Base-by-base conservation (phyloP, 2,797 vertebrate genomes). In the Octomys mimax region DNA sequence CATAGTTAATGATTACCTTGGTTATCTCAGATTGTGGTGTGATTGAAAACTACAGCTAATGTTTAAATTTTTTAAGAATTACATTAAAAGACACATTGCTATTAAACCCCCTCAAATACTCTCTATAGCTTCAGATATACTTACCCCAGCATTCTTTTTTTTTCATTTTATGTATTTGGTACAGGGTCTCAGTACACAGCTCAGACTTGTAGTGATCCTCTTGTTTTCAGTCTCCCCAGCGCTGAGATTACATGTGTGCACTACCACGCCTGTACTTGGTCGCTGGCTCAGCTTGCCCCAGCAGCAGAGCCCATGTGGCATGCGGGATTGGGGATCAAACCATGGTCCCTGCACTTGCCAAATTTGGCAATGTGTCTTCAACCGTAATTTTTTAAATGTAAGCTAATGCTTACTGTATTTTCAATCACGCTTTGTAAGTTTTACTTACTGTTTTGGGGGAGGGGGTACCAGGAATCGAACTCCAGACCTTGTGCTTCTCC, bases 1-100 rank as follows among this genome's bases (percentile, higher is more conserved):
- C 24, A 19, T 22, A 66, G 75, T 86, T 95, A 92, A 66, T 71
- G 46, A 36, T 92, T 90, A 86, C 22, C 24, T 89, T 14, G 57
- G 49, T 79, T 82, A 61, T 92, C 52, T 89, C 79, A 88, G 79
- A 52, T 86, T 46, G 6, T 2, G 13, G 24, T 46, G 6, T 31
- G 6, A 49, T 77, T 77, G 26, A 77, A 77, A 77, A 49, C 42
- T 77, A 49, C 14, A 49, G 42, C 26, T 75, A 46, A 3, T 31
- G 13, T 77, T 49, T 49, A 77, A 75, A 49, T 77, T 46, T 77
- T 77, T 49, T 16, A 77, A 26, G 42, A 77, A 28, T 77, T 77
- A 77, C 26, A 49, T 13, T 49, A 31, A 75, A 77, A 49, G 42
- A 31, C 13, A 49, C 26, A 77, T 49, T 75, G 42, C 24, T 46